phyloP scores from a whole-genome alignment of 2,888 invertebrate species.

The Oscheius onirici region DNA sequence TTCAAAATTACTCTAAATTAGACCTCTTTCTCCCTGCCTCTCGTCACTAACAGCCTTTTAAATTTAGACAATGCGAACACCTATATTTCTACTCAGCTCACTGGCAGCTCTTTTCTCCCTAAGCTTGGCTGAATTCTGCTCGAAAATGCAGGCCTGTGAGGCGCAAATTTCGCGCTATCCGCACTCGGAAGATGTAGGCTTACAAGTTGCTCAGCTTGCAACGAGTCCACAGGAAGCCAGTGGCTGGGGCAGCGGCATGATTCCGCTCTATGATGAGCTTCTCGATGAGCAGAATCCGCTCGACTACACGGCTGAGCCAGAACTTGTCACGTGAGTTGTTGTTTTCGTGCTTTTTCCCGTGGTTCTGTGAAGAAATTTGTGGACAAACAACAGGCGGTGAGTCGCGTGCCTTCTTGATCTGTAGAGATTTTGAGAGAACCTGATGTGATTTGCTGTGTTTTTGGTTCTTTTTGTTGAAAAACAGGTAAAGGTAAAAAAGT shows the following conservation, averaged over 20 bases:
- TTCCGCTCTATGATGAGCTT: constrained; percentile 30
- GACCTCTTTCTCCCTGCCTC: background rate
- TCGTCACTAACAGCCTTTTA: background rate
- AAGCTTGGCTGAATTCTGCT: constrained; percentile 1
- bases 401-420: background rate
- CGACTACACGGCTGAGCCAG: constrained; percentile 21
- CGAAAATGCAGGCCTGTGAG: constrained; percentile 18
- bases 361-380: background rate
- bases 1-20: background rate
- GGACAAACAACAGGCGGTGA: background rate
- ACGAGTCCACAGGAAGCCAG: constrained; percentile 20
- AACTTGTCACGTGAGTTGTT: constrained; percentile 24
- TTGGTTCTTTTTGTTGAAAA: background rate
- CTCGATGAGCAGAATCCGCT: constrained; percentile 24
- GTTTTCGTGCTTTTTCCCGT: background rate
- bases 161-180: constrained; percentile 24
- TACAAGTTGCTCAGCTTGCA: constrained; percentile 5
- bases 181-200: constrained; percentile 24
- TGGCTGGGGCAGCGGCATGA: constrained; percentile 32
- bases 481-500: too few relatives aligned
- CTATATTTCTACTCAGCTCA: constrained; percentile 6
- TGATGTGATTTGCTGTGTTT: background rate
- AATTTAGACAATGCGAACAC: background rate
- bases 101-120: background rate
- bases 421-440: background rate